These are phyloP conservation scores for Eremobia ochroleuca DNA, from an alignment of 2,888 invertebrate species.

Conservation along the genomic window DNA sequence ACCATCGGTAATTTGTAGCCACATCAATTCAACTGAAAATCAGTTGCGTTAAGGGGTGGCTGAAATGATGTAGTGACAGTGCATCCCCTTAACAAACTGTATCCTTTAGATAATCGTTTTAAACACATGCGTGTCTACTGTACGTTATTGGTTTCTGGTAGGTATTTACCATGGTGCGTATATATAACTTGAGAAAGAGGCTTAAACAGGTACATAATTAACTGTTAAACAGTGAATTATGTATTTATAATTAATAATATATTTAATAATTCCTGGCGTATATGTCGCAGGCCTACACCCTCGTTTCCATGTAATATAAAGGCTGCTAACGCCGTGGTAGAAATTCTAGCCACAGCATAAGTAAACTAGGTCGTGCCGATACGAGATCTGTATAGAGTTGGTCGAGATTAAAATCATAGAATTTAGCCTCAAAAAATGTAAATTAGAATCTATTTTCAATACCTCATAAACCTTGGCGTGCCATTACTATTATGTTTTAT, in stretches of 20 bases:
- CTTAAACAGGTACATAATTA: too few relatives aligned
- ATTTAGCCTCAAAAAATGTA: conserved; percentile 4
- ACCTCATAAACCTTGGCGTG: conserved; percentile 53
- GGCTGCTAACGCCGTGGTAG: not conserved
- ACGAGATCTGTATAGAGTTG: not conserved
- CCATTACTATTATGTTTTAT: conserved; percentile 37
- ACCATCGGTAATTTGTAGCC: not conserved
- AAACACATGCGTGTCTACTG: not conserved
- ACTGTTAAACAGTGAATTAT: too few relatives aligned
- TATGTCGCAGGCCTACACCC: not conserved
- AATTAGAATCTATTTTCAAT: conserved; percentile 13
- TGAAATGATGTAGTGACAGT: not conserved
- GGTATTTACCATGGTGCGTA: not conserved
- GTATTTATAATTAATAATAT: too few relatives aligned
- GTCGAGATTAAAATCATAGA: conserved; percentile 22
- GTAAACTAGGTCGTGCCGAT: not conserved
- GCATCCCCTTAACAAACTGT: not conserved
- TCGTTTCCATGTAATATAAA: not conserved
- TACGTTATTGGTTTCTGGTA: not conserved
- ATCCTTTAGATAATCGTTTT: not conserved
- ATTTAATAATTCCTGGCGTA: too few relatives aligned
- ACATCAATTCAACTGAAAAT: not conserved
- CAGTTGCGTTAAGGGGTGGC: not conserved
- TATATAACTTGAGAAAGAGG: too few relatives aligned
- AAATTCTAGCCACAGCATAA: not conserved